Conservation (phyloP, 2,797 vertebrate species). For the Rhincodon typus region DNA sequence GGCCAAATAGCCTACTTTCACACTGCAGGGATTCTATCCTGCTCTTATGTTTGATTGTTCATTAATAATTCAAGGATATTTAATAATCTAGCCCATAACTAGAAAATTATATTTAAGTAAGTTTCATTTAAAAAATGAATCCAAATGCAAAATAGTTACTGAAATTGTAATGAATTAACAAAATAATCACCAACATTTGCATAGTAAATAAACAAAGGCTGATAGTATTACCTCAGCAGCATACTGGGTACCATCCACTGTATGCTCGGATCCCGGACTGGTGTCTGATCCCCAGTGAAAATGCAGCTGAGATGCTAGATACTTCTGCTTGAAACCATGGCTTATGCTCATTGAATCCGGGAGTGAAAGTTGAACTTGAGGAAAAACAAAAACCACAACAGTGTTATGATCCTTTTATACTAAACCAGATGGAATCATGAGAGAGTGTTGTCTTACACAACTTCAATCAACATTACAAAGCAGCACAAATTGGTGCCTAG, state of each 20-base stretch:
- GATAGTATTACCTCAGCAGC: conserved; percentile 61
- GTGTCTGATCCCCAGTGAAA: conserved; percentile 66
- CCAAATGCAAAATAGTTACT: not conserved
- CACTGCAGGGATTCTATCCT: too few relatives aligned
- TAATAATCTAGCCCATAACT: too few relatives aligned
- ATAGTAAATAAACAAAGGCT: not conserved
- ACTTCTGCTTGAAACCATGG: conserved; percentile 52
- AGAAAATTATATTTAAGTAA: too few relatives aligned
- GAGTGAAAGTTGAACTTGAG: conserved; percentile 54
- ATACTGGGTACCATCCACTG: conserved; percentile 56
- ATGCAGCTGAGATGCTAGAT: conserved; percentile 64
- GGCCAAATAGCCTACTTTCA: too few relatives aligned
- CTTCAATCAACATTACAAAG: not conserved
- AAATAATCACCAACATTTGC: not conserved
- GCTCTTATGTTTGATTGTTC: too few relatives aligned
- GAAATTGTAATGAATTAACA: not conserved
- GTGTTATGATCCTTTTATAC: not conserved
- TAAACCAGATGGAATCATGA: not conserved
- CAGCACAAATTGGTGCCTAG: not conserved
- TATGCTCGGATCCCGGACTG: conserved; percentile 66
- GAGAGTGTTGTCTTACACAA: not conserved
- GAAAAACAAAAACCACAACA: not conserved
- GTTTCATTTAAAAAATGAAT: not conserved
- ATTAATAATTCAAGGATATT: too few relatives aligned
- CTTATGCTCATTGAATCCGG: conserved; percentile 51